These are phyloP conservation scores for Lepidonotus clava DNA, from an alignment of 2,888 invertebrate genomes.

Conservation along the genomic window DNA sequence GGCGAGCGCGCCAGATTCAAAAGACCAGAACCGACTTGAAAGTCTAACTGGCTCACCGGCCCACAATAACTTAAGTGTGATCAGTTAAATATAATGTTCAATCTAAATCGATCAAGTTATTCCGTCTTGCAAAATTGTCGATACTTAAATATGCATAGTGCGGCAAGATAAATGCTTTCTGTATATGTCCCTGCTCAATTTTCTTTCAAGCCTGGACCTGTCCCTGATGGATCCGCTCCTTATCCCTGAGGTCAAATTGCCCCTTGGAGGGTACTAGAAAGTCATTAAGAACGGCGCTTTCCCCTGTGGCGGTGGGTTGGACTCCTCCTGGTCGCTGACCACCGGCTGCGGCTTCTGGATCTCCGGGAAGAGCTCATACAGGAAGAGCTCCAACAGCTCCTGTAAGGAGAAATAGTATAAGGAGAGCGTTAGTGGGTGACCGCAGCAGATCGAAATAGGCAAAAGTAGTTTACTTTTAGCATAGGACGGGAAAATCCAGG, in stretches of 20 bases:
- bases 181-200: not conserved
- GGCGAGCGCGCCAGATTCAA: too few relatives aligned
- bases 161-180: not conserved
- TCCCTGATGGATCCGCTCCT: not conserved
- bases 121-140: not conserved
- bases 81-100: too few relatives aligned
- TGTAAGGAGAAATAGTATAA: conserved; percentile 80
- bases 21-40: too few relatives aligned
- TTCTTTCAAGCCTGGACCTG: not conserved
- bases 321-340: not conserved
- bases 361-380: conserved; percentile 87
- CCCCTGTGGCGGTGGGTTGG: not conserved
- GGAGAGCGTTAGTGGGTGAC: not conserved
- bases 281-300: not conserved
- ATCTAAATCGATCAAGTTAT: not conserved
- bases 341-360: not conserved
- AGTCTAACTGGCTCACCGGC: too few relatives aligned
- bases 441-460: not conserved
- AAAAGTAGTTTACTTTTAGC: too few relatives aligned
- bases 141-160: not conserved
- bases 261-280: not conserved
- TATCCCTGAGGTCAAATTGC: not conserved
- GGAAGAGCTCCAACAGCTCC: conserved; percentile 86
- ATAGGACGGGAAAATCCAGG: too few relatives aligned
- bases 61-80: too few relatives aligned